phyloP scores from a whole-genome alignment of 2,797 vertebrate species.

The Acipenser transmontanus region DNA sequence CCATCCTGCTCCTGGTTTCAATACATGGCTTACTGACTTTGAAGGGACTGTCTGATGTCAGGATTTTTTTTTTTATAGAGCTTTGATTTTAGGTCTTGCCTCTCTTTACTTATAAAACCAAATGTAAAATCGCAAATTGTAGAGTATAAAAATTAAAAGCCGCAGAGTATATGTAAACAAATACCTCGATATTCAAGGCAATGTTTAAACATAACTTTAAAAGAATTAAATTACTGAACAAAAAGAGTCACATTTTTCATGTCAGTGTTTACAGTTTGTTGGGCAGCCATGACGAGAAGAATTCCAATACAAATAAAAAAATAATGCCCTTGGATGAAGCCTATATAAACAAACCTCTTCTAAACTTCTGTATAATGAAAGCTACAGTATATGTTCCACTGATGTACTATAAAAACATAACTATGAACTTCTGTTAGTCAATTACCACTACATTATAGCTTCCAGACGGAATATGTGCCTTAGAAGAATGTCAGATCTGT shows the following conservation, averaged over 20 bases:
- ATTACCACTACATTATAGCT: too few species aligned
- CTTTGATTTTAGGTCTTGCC: slow-evolving; percentile 28
- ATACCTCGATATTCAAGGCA: slow-evolving; percentile 30
- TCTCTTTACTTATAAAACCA: slow-evolving; percentile 51
- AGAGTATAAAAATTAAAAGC: slow-evolving; percentile 49
- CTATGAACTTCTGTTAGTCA: too few species aligned
- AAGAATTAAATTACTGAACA: not conserved
- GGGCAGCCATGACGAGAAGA: too few species aligned
- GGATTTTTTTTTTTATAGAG: slow-evolving; percentile 24
- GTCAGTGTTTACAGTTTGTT: too few species aligned
- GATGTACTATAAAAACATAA: too few species aligned
- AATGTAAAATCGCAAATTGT: slow-evolving; percentile 39
- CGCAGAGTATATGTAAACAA: slow-evolving; percentile 44
- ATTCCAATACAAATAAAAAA: too few species aligned
- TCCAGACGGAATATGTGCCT: too few species aligned
- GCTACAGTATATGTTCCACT: too few species aligned
- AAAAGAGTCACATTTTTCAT: slow-evolving; percentile 9
- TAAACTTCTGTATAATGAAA: too few species aligned
- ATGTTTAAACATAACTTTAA: slow-evolving; percentile 17
- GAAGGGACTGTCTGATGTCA: slow-evolving; percentile 27
- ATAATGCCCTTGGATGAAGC: too few species aligned
- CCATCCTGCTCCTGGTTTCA: slow-evolving; percentile 7
- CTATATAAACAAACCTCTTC: too few species aligned
- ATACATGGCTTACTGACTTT: slow-evolving; percentile 18
- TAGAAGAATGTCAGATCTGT: too few species aligned